Conservation (phyloP, 2,797 vertebrate species). For the Spea hammondii region DNA sequence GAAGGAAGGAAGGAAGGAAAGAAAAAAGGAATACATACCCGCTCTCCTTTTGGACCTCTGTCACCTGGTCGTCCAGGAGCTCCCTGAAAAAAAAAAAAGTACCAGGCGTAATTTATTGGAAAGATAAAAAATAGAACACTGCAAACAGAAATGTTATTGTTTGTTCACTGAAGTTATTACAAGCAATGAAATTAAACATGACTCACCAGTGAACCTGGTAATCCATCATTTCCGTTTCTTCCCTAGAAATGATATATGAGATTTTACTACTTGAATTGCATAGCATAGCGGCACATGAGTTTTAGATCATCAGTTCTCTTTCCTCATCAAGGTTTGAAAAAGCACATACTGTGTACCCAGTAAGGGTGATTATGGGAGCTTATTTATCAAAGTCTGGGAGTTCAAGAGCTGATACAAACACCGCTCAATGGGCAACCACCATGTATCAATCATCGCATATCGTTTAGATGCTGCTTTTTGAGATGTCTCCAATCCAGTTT, state of each 20-base stretch:
- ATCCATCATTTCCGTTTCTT: slow-evolving; percentile 89
- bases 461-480: slow-evolving; percentile 5
- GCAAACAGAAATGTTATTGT: slow-evolving; percentile 53
- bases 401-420: slow-evolving; percentile 43
- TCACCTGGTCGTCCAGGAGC: slow-evolving; percentile 83
- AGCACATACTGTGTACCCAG: slow-evolving; percentile 49
- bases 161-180: slow-evolving; percentile 53
- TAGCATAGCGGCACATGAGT: slow-evolving; percentile 50
- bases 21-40: slow-evolving; percentile 70
- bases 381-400: slow-evolving; percentile 47
- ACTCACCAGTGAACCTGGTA: slow-evolving; percentile 88
- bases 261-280: slow-evolving; percentile 49
- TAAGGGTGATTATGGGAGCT: slow-evolving; percentile 45
- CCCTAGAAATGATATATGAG: slow-evolving; percentile 73
- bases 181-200: slow-evolving; percentile 54
- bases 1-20: too few species aligned
- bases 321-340: slow-evolving; percentile 50
- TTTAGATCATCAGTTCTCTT: slow-evolving; percentile 52
- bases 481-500: slow-evolving; percentile 14
- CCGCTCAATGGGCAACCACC: slow-evolving; percentile 22
- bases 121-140: slow-evolving; percentile 36
- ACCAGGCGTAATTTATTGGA: slow-evolving; percentile 45
- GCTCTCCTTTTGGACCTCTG: slow-evolving; percentile 96
- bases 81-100: slow-evolving; percentile 75
- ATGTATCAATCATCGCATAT: slow-evolving; percentile 20